phyloP scores from a whole-genome alignment of 2,797 vertebrate species.

The Melanotaenia parkinsoni region DNA sequence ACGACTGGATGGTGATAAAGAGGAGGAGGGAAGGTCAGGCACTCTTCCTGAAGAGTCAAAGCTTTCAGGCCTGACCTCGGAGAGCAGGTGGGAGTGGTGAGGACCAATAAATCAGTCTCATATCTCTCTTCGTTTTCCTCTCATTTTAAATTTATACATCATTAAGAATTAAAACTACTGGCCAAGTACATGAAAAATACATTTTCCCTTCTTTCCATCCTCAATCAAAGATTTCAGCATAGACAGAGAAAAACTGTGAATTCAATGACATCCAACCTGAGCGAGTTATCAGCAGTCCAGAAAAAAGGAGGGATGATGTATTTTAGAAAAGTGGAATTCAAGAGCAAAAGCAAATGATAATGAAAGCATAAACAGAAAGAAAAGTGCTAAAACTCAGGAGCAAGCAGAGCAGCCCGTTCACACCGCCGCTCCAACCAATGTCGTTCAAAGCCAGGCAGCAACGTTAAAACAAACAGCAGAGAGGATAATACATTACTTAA shows the following conservation, averaged over 20 bases:
- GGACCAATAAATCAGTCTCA: conserved; percentile 49
- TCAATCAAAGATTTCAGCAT: conserved; percentile 10
- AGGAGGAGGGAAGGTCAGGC: background rate
- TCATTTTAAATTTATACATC: conserved; percentile 38
- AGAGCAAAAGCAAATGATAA: conserved; percentile 22
- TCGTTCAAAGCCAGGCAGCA: conserved; percentile 47
- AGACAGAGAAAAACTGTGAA: conserved; percentile 4
- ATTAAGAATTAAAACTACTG: conserved; percentile 53
- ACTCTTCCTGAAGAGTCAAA: conserved; percentile 30
- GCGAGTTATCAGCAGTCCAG: conserved; percentile 9
- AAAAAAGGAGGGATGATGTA: conserved; percentile 14
- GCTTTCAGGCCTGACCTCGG: conserved; percentile 46
- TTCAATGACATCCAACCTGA: background rate
- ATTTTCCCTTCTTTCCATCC: conserved; percentile 26
- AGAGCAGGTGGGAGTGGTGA: conserved; percentile 8
- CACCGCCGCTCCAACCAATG: conserved; percentile 16
- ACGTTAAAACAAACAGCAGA: background rate
- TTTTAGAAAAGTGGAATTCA: conserved; percentile 15
- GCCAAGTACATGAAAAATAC: conserved; percentile 35
- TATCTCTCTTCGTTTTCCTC: background rate
- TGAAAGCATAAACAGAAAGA: conserved; percentile 5
- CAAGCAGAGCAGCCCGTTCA: conserved; percentile 24
- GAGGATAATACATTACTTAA: background rate
- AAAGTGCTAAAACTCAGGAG: conserved; percentile 30
- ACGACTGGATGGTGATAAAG: conserved; percentile 4